Evolutionary conservation across 92 coral and sea anemone genomes (phyloP).

Genomic region (Ricordea florida): DNA sequence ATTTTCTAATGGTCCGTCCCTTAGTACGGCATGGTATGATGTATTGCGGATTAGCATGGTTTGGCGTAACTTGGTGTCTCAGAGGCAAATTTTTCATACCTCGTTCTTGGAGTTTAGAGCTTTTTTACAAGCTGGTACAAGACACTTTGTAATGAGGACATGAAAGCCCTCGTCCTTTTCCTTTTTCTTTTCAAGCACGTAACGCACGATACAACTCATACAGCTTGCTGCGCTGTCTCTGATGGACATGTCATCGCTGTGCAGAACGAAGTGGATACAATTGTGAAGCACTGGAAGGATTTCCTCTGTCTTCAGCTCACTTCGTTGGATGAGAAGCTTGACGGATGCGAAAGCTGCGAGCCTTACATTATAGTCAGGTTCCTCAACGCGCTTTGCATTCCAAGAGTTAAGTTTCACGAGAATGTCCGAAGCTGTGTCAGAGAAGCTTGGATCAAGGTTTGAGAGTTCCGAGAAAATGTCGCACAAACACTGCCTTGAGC

Average conservation of each 20-base stretch:
- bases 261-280: slow-evolving; percentile 77
- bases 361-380: slow-evolving; percentile 82
- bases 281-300: slow-evolving; percentile 75
- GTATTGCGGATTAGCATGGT: too few species aligned
- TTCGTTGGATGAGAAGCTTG: slow-evolving; percentile 33
- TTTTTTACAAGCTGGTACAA: slow-evolving; percentile 77
- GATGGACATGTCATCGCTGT: slow-evolving; percentile 81
- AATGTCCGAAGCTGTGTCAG: slow-evolving; percentile 34
- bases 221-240: slow-evolving; percentile 90
- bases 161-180: slow-evolving; percentile 63
- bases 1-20: too few species aligned
- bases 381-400: slow-evolving; percentile 84
- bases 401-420: slow-evolving; percentile 76
- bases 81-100: too few species aligned
- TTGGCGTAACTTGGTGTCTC: too few species aligned
- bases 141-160: slow-evolving; percentile 70
- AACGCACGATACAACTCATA: slow-evolving; percentile 67
- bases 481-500: slow-evolving; percentile 81
- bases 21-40: too few species aligned
- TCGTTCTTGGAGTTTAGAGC: slow-evolving; percentile 79
- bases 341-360: slow-evolving; percentile 61
- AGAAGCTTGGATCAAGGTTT: slow-evolving; percentile 56
- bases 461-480: slow-evolving; percentile 72
- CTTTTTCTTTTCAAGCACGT: slow-evolving; percentile 46
- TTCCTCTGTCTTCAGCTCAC: slow-evolving; percentile 36